These are phyloP conservation scores for Phymastichus coffea DNA, from an alignment of 1,140 invertebrate species.

Conservation along the genomic window DNA sequence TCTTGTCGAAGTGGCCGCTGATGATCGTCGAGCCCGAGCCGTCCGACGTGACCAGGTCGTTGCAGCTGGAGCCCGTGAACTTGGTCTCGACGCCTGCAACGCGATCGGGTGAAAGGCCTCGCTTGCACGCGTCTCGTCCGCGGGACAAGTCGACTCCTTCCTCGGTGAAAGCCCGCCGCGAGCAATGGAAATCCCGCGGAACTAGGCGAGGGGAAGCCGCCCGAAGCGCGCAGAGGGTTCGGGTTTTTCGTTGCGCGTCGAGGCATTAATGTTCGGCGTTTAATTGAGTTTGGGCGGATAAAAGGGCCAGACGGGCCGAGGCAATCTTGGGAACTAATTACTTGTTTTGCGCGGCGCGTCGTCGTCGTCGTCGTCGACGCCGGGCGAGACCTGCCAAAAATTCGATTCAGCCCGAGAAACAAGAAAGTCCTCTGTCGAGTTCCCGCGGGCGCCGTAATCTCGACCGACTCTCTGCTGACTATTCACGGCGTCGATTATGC, in stretches of 20 bases:
- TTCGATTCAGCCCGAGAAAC: constrained; percentile 3
- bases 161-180: background rate
- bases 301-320: background rate
- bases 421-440: constrained; percentile 9
- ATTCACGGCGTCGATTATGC: constrained; percentile 16
- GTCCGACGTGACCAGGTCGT: constrained; percentile 89
- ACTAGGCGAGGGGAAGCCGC: constrained; percentile 5
- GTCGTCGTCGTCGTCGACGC: no score
- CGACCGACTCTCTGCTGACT: constrained; percentile 4
- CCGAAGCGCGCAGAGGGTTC: background rate
- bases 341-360: constrained; percentile 14
- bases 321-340: constrained; percentile 24
- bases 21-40: constrained; percentile 89
- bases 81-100: constrained; percentile 87
- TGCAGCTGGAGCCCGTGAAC: constrained; percentile 95
- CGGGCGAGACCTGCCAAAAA: constrained; percentile 17
- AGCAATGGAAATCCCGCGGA: background rate
- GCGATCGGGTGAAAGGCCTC: no score
- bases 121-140: no score
- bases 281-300: constrained; percentile 19
- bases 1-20: constrained; percentile 97
- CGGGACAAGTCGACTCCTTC: no score
- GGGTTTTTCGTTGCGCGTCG: background rate
- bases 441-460: constrained; percentile 19
- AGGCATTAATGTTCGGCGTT: constrained; percentile 1